These are phyloP conservation scores for Orchestia grillus DNA, from an alignment of 1,140 invertebrate species.

Conservation along the genomic window DNA sequence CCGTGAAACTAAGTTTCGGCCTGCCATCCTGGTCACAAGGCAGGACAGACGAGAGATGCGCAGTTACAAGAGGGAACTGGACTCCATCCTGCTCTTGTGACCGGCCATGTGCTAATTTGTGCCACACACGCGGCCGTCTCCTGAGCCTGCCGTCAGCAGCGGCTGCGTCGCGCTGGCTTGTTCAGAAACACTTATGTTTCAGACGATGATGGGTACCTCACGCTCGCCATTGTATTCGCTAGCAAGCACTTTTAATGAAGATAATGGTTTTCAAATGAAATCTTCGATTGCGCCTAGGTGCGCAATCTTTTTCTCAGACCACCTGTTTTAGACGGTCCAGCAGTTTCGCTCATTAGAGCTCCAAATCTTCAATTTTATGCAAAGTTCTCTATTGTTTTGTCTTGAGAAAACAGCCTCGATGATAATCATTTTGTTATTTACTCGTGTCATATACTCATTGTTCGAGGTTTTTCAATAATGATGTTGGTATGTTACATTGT, in stretches of 20 bases:
- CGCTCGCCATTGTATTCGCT: background rate
- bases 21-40: background rate
- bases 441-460: background rate
- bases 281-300: background rate
- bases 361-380: background rate
- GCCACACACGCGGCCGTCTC: background rate
- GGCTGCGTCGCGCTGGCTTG: background rate
- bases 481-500: background rate
- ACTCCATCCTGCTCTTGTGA: background rate
- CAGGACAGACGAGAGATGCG: background rate
- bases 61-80: background rate
- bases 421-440: background rate
- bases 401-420: background rate
- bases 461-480: background rate
- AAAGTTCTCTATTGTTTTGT: background rate
- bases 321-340: background rate
- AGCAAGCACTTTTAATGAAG: background rate
- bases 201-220: background rate
- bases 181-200: background rate
- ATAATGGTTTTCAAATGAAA: background rate
- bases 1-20: background rate
- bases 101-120: background rate
- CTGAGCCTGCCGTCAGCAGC: background rate
- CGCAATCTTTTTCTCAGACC: background rate
- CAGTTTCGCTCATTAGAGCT: background rate